Evolutionary conservation across 1,140 invertebrate species (phyloP), one percentile per base, ranked within the genome.

Genomic region (Trichomalopsis sarcophagae): DNA sequence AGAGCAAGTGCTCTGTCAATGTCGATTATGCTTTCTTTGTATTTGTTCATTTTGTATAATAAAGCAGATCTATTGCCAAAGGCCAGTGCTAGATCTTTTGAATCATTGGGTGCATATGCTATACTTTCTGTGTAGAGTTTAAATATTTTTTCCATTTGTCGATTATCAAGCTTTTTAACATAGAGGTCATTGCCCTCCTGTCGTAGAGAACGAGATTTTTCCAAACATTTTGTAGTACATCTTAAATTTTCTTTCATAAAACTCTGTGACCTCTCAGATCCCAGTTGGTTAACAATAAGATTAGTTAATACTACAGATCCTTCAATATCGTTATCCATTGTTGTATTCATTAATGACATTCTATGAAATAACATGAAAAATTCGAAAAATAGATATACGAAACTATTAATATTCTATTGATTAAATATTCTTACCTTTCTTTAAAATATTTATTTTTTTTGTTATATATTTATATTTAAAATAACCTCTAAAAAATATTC

Each of bases 51-150:
- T 74, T 36, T 44, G 14, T 66, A 9, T 47, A 84, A 44, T 13
- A 84, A 40, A 68, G 77, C 77, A 27, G 83, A 84, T 77, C 78
- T 75, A 50, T 85, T 85, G 5, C 40, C 78, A 76, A 55, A 81
- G 14, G 71, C 84, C 7, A 68, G 2, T 17, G 75, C 75, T 9
- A 75, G 75, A 10, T 50, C 68, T 79, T 79, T 6, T 27, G 82
- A 84, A 80, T 75, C 13, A 21, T 10, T 30, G 21, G 83, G 77
- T n/a, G 83, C 83, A n/a, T 23, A 74, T 11, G 83, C 83, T 40
- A 84, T 80, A 30, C 83, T 84, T 21, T 84, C 21, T 30, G 73
- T 76, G 66, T 84, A 84, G 40, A 50, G 13, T 23, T 80, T 2
- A 55, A 71, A 84, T 9, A 73, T 40, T 71, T 62, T 71, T 66